phyloP scores from a whole-genome alignment of 2,797 vertebrate species.

The Hirundo rustica region DNA sequence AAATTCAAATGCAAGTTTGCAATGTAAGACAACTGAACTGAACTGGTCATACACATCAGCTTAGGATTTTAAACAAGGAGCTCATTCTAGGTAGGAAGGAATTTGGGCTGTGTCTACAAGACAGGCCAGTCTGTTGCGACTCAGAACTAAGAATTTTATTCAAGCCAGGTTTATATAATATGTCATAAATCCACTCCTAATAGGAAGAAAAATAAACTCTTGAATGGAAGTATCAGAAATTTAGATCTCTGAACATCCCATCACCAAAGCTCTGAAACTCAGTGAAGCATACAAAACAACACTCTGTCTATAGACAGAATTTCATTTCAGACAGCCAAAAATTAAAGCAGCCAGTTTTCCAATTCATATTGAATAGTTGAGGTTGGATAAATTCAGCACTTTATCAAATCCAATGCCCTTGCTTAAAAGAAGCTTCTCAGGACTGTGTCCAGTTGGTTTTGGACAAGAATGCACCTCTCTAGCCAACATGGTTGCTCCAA shows the following conservation, averaged over 20 bases:
- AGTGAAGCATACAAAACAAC: background rate
- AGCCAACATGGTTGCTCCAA: background rate
- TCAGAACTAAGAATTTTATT: background rate
- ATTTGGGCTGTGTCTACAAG: background rate
- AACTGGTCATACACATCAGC: background rate
- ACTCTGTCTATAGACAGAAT: background rate
- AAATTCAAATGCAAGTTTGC: background rate
- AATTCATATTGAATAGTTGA: background rate
- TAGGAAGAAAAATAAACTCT: background rate
- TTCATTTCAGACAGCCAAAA: background rate
- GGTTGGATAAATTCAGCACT: background rate
- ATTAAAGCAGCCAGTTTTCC: background rate
- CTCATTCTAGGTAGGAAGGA: background rate
- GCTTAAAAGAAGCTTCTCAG: background rate
- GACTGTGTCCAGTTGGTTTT: background rate
- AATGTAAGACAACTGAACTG: background rate
- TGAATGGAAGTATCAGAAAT: background rate
- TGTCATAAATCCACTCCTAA: background rate
- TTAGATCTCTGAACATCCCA: background rate
- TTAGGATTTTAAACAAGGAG: background rate
- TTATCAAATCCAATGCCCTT: background rate
- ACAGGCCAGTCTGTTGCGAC: background rate
- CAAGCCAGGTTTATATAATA: background rate
- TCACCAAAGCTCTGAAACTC: background rate
- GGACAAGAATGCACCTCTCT: background rate